phyloP scores from a whole-genome alignment of 2,888 invertebrate species.

The Agonopterix arenella region DNA sequence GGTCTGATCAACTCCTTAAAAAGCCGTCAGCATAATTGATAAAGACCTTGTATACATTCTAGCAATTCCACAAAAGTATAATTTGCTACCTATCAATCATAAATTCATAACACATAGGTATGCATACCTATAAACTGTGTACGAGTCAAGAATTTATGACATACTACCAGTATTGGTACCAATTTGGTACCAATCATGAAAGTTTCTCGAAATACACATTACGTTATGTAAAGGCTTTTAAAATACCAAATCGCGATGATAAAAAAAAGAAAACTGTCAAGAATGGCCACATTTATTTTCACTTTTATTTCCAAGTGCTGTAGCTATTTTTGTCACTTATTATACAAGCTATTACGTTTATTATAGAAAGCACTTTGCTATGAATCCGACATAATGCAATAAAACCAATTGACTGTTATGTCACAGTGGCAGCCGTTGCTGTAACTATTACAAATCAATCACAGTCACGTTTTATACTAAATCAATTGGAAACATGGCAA shows the following conservation, averaged over 20 bases:
- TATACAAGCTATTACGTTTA: constrained; percentile 25
- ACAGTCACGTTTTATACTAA: too few species aligned
- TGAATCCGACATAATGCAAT: constrained; percentile 20
- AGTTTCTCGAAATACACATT: neutral
- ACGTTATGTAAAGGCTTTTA: neutral
- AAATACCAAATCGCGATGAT: neutral
- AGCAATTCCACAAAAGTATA: too few species aligned
- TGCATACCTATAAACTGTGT: too few species aligned
- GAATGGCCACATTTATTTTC: constrained; percentile 11
- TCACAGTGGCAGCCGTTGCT: constrained; percentile 21
- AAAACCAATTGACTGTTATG: constrained; percentile 31
- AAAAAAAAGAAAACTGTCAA: neutral
- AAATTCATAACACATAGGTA: too few species aligned
- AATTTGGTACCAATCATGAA: too few species aligned
- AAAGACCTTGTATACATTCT: too few species aligned
- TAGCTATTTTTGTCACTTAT: constrained; percentile 16
- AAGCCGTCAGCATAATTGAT: too few species aligned
- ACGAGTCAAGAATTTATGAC: too few species aligned
- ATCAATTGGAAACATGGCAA: too few species aligned
- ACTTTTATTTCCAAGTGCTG: constrained; percentile 14
- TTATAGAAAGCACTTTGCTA: constrained; percentile 32
- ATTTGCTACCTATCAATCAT: too few species aligned
- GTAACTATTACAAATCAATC: neutral
- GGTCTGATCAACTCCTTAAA: too few species aligned
- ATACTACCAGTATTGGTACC: too few species aligned